Conservation (phyloP, 2,888 invertebrate species). For the Urechis unicinctus region DNA sequence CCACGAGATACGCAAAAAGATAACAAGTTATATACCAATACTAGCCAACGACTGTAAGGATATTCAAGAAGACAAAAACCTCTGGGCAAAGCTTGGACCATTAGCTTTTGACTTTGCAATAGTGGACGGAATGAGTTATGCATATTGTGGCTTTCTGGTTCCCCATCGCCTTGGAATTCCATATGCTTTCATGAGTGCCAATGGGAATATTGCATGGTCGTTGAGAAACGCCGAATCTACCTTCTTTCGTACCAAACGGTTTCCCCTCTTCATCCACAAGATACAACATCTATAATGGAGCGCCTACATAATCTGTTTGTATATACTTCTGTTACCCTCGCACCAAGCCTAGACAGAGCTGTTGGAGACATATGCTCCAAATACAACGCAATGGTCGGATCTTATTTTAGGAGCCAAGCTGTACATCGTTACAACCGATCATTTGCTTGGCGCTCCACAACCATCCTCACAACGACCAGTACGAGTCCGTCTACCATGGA, state of each 20-base stretch:
- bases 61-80: constrained; percentile 1
- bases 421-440: constrained; percentile 17
- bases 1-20: no score
- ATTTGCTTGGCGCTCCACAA: constrained; percentile 19
- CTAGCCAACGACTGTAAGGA: constrained; percentile 5
- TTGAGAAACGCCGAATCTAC: no score
- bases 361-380: background rate
- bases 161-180: constrained; percentile 9
- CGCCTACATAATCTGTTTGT: background rate
- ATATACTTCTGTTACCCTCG: no score
- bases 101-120: constrained; percentile 11
- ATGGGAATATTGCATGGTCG: no score
- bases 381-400: background rate
- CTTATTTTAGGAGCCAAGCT: constrained; percentile 10
- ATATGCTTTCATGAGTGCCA: constrained; percentile 3
- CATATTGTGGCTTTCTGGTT: constrained; percentile 1
- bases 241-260: no score
- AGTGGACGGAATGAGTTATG: constrained; percentile 1
- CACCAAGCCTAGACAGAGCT: no score
- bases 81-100: background rate
- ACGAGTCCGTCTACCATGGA: no score
- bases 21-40: no score
- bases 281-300: background rate
- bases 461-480: no score
- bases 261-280: no score